Evolutionary conservation across 2,888 invertebrate genomes (phyloP).

Genomic region (Drosophila helvetica): DNA sequence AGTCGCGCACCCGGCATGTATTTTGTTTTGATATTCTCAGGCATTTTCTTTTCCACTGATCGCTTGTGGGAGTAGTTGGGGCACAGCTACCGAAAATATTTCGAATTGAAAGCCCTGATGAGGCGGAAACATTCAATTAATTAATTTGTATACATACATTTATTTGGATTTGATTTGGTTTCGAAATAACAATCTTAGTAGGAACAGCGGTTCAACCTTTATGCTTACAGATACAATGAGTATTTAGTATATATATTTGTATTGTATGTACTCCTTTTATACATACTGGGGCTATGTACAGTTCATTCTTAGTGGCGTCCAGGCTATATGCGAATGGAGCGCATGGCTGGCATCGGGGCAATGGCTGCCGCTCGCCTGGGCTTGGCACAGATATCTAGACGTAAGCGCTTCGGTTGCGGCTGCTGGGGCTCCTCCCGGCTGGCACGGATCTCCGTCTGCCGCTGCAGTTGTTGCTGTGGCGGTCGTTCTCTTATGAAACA

Average conservation of each 20-base stretch:
- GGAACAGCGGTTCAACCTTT: conserved; percentile 45
- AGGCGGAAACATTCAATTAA: not conserved
- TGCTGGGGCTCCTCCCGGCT: not conserved
- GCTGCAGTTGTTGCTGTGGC: not conserved
- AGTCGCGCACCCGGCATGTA: not conserved
- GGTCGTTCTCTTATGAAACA: conserved; percentile 23
- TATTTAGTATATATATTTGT: not conserved
- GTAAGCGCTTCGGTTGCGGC: conserved; percentile 32
- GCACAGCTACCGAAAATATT: too few relatives aligned
- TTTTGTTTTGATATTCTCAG: not conserved
- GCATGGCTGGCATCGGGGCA: conserved; percentile 18
- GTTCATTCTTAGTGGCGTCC: not conserved
- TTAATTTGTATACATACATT: conserved; percentile 15
- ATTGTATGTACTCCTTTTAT: not conserved
- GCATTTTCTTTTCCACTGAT: not conserved
- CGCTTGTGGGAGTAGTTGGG: too few relatives aligned
- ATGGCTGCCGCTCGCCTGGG: conserved; percentile 4
- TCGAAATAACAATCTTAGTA: conserved; percentile 4
- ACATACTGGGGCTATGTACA: conserved; percentile 20
- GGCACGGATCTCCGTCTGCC: conserved; percentile 1
- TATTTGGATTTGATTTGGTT: conserved; percentile 14
- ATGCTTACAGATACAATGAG: conserved; percentile 2
- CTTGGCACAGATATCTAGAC: conserved; percentile 24
- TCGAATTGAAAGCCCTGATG: too few relatives aligned
- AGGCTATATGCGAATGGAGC: conserved; percentile 57